Conservation (phyloP, 1,140 invertebrate genomes). For the Whitmania pigra region DNA sequence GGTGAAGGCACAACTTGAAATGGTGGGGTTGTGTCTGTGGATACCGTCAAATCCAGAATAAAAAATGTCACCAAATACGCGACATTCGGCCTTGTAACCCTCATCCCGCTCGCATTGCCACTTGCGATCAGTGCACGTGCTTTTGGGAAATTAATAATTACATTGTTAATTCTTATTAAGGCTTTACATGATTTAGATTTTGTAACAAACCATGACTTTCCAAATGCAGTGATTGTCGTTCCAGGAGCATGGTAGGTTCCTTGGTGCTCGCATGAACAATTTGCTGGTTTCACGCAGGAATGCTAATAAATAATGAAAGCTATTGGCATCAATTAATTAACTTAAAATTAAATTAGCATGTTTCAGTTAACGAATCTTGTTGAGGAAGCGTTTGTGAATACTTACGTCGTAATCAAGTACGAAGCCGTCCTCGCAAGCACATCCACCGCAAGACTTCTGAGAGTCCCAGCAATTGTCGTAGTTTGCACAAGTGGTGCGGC, state of each 20-base stretch:
- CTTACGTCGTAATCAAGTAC: not conserved
- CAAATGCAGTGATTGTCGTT: not conserved
- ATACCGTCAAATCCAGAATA: not conserved
- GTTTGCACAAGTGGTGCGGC: not conserved
- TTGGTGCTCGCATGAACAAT: conserved; percentile 2
- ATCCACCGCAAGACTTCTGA: not conserved
- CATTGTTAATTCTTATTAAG: not conserved
- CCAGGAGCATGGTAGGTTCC: not conserved
- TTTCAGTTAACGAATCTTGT: not conserved
- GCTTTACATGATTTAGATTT: not conserved
- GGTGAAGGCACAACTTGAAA: not conserved
- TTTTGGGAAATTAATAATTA: not conserved
- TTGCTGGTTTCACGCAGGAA: not conserved
- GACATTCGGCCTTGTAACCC: not conserved
- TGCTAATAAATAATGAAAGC: not conserved
- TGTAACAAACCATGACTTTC: not conserved
- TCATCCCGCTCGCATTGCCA: not conserved
- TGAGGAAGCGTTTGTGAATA: not conserved
- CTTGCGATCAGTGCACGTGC: not conserved
- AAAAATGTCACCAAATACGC: not conserved
- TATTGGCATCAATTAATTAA: not conserved
- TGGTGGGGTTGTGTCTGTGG: not conserved
- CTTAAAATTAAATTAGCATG: not conserved
- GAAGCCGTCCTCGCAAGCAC: not conserved
- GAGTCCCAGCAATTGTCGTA: not conserved